Conservation (phyloP, 1,140 invertebrate genomes). For the Polypedilum vanderplanki region DNA sequence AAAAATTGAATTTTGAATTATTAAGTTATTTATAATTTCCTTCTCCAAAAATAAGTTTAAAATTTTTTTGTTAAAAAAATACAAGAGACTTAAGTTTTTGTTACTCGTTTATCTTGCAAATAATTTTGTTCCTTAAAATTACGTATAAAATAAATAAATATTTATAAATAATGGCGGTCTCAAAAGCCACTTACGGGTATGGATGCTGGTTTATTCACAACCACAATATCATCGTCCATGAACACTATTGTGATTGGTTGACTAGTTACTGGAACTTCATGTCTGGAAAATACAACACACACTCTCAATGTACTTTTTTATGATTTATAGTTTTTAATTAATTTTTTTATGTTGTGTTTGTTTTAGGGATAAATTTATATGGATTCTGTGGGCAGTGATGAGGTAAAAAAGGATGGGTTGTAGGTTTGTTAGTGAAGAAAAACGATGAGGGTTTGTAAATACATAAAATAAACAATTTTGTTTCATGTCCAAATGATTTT, state of each 20-base stretch:
- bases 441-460: too few relatives aligned
- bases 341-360: background rate
- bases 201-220: conserved; percentile 99
- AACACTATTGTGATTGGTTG: conserved; percentile 90
- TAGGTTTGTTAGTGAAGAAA: background rate
- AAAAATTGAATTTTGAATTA: too few relatives aligned
- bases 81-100: too few relatives aligned
- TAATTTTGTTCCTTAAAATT: too few relatives aligned
- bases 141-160: background rate
- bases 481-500: background rate
- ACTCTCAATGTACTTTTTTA: background rate
- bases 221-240: conserved; percentile 96
- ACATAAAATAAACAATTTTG: too few relatives aligned
- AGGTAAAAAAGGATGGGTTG: background rate
- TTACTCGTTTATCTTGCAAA: too few relatives aligned
- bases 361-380: background rate
- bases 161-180: conserved; percentile 55
- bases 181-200: conserved; percentile 88
- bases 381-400: background rate
- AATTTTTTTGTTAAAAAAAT: too few relatives aligned
- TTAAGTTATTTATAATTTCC: too few relatives aligned
- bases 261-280: conserved; percentile 94
- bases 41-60: too few relatives aligned
- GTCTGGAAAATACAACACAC: conserved; percentile 62
- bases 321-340: conserved; percentile 23